A percentile compares a stretch with the other conserved stretches of the same genome.
Evolutionary conservation across 2,113 vertebrate genomes (phyloP).

Genomic region (Phylloscopus trochiloides): DNA sequence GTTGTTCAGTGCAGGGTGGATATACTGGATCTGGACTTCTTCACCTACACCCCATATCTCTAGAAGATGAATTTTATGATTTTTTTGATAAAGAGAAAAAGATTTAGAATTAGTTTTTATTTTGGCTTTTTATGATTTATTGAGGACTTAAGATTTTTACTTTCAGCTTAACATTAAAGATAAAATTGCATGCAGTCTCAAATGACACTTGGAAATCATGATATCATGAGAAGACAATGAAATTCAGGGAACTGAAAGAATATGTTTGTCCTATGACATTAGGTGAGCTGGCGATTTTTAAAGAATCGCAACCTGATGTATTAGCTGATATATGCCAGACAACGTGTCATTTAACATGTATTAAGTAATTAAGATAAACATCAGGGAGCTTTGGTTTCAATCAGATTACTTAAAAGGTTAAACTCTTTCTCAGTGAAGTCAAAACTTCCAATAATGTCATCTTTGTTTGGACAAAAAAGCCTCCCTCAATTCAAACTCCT

Average conservation of each 20-base stretch:
- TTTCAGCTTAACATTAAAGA: not conserved
- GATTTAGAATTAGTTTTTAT: not conserved
- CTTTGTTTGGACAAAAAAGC: not conserved
- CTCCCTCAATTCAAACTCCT: not conserved
- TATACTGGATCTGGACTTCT: not conserved
- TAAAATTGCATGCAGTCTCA: not conserved
- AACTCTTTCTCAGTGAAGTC: not conserved
- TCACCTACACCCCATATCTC: not conserved
- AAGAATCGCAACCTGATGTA: not conserved
- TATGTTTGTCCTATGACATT: not conserved
- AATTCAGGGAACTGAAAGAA: not conserved
- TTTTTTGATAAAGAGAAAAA: not conserved
- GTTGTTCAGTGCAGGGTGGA: not conserved
- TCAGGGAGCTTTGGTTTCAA: slow-evolving; percentile 8
- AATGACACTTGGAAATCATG: not conserved
- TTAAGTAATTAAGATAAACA: slow-evolving; percentile 37
- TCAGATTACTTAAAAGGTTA: slow-evolving; percentile 47
- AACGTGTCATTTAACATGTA: not conserved
- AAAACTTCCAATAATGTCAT: not conserved
- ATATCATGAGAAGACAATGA: not conserved
- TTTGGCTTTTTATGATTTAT: not conserved
- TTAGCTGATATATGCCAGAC: not conserved
- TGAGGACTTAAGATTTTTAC: not conserved
- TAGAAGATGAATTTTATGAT: not conserved
- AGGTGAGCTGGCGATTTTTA: not conserved